Evolutionary conservation across 1,140 invertebrate species (phyloP), one percentile per base, ranked within the genome.

Genomic region (Euwallacea fornicatus): DNA sequence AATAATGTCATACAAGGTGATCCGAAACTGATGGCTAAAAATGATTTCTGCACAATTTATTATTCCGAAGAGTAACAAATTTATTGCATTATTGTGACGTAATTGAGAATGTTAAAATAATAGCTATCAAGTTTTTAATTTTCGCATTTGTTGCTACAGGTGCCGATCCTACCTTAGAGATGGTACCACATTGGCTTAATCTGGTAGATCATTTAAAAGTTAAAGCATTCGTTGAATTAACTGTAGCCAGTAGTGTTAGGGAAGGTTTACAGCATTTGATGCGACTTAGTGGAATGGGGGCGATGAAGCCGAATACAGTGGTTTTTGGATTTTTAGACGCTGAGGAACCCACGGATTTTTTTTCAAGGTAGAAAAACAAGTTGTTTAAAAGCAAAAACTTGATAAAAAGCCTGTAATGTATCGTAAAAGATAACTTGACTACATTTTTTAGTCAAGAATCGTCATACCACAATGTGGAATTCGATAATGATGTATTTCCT

Each of bases 271-370:
- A 95, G 70, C 97, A 99, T 81, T 84, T 99, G 55, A 90, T 97
- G 21, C 86, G 97, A 42, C 83, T 99, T 54, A 92, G 95, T 11
- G 98, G 98, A 8, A 88, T 99, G 76, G 98, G 98, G 3, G 98
- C 97, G 7, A 99, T 99, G 97, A 98, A 99, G 81, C 97, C 97
- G 0, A 99, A 99, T 80, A 99, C 97, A 0, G 93, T 99, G 64
- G 84, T 94, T 47, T 83, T 95, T 53, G 92, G 96, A 6, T 99
- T 98, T 83, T 90, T 95, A 61, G 94, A 96, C 76, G 85, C 89
- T 13, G 86, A 91, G 70, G 75, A 83, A 4, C 91, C 90, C 4
- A 80, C 82, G 42, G 92, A 97, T 79, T 96, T 94, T 78, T 91
- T 95, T 67, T 79, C 85, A 68, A 83, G 79, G 86, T 86, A 33